Conservation (phyloP, 2,888 invertebrate genomes). For the Tenthredo livida region DNA sequence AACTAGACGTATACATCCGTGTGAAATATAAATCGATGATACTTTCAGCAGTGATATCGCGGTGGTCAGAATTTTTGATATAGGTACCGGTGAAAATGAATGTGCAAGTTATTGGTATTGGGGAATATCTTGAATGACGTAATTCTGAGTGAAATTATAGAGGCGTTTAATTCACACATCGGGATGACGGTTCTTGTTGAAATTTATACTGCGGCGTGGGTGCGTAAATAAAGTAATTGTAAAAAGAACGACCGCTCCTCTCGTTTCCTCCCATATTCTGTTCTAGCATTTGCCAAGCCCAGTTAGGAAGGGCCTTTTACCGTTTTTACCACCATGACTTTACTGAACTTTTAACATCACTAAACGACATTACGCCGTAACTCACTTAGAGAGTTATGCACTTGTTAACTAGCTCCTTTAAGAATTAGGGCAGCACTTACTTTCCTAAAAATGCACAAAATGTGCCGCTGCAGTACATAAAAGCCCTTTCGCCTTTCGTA, state of each 20-base stretch:
- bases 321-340: conserved; percentile 36
- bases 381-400: conserved; percentile 45
- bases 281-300: conserved; percentile 26
- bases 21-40: not conserved
- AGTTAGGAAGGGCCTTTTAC: conserved; percentile 37
- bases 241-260: conserved; percentile 29
- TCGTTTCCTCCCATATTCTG: conserved; percentile 28
- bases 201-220: conserved; percentile 36
- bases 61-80: not conserved
- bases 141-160: conserved; percentile 21
- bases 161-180: conserved; percentile 6
- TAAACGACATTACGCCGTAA: conserved; percentile 42
- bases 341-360: conserved; percentile 43
- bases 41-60: not conserved
- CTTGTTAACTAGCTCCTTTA: conserved; percentile 19
- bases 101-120: not conserved
- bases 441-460: conserved; percentile 9
- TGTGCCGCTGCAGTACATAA: not conserved
- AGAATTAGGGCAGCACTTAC: conserved; percentile 24
- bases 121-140: conserved; percentile 15
- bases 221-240: conserved; percentile 51
- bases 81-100: not conserved
- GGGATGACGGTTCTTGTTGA: not conserved
- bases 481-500: not conserved
- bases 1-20: not conserved